Base-by-base conservation (phyloP, 2,888 invertebrate species). In the Iphiclides podalirius region DNA sequence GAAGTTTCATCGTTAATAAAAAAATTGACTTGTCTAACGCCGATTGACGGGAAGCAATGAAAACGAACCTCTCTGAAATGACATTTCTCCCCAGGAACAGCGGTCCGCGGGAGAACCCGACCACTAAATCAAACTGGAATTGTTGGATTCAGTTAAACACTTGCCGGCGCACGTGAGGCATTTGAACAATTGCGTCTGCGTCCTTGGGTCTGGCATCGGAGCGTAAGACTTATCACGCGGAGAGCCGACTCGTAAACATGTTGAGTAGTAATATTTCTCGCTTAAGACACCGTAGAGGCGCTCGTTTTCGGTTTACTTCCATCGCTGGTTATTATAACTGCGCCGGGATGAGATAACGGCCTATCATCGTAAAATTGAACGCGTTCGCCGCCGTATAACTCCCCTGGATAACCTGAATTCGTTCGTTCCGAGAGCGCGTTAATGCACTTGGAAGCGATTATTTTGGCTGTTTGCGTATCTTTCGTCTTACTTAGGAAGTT, bases 331-430 rank as follows among this genome's bases (percentile, higher is more conserved):
- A 53, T 54, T 53, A 53, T 48, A 57, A 57, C 52, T 52, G 34
- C 41, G 52, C 37, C 42, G 50, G 39, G 31, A 47, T 40, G 35
- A 52, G 59, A 61, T 60, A 63, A 55, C 43, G 35, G 16, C 52
- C 51, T 52, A 59, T 61, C 57, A 59, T 62, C 63, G 60, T 66
- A 60, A 64, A 66, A 62, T 41, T 52, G 59, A 54, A 66, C 56
- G 61, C 37, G 31, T 42, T 23, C 3, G 34, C 38, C 45, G 45
- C 45, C 37, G 16, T 28, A 20, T 40, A 47, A 52, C 46, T 52
- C 31, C 17, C 13, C 37, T 14, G 46, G 50, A 48, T 54, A 26
- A 47, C 41, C 40, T n/a, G n/a, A n/a, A n/a, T n/a, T n/a, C n/a
- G n/a, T n/a, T n/a, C n/a, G n/a, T n/a, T n/a, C n/a, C n/a, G n/a